Percentiles rank a stretch among this genome's conserved stretches.
phyloP scores from a whole-genome alignment of 2,888 invertebrate species.

The Cephalotes varians region DNA sequence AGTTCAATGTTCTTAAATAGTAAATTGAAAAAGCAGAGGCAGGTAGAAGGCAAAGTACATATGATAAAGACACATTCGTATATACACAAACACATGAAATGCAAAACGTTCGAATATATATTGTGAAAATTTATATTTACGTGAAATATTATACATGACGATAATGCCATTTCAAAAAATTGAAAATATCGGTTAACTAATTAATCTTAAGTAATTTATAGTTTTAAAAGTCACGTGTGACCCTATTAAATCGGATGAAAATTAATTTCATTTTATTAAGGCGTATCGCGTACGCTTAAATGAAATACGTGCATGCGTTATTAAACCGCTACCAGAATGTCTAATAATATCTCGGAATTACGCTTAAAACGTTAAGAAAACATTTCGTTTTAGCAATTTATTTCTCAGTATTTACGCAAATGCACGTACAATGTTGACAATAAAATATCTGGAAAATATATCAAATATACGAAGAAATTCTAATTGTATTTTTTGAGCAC shows the following conservation, averaged over 20 bases:
- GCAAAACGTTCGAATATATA: too few species aligned
- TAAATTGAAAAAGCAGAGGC: too few species aligned
- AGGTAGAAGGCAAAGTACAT: too few species aligned
- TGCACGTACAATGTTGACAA: neutral
- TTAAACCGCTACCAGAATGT: constrained; percentile 36
- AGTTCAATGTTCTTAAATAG: neutral
- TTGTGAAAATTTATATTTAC: neutral
- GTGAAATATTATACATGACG: neutral
- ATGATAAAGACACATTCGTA: neutral
- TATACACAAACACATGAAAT: neutral
- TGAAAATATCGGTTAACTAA: constrained; percentile 1
- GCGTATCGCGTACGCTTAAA: constrained; percentile 36
- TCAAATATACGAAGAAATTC: neutral
- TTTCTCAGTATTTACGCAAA: neutral
- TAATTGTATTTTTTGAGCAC: neutral
- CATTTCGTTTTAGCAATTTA: constrained; percentile 7
- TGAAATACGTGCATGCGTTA: constrained; percentile 53
- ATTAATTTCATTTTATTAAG: constrained; percentile 45
- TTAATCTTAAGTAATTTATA: constrained; percentile 39
- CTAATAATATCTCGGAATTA: constrained; percentile 28
- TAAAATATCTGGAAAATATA: neutral
- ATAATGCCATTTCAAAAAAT: neutral
- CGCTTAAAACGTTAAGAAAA: constrained; percentile 29
- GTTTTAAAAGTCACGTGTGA: neutral
- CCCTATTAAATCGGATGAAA: constrained; percentile 21